Evolutionary conservation across 2,888 invertebrate genomes (phyloP).

Genomic region (Leptothorax acervorum): DNA sequence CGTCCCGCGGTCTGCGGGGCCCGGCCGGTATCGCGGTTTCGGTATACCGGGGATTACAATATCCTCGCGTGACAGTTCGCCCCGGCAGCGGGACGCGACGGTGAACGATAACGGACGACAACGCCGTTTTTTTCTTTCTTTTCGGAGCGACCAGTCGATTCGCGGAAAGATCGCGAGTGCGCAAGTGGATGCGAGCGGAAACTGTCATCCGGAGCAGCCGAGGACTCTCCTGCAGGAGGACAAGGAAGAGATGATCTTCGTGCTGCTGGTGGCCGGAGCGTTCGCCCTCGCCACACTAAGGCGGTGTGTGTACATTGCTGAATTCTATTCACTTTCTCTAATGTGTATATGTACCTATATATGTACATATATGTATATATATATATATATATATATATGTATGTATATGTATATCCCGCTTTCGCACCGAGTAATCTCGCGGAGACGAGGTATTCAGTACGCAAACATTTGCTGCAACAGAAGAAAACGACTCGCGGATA

Average conservation of each 20-base stretch:
- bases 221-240: slow-evolving; percentile 81
- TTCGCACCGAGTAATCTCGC: slow-evolving; percentile 34
- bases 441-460: slow-evolving; percentile 27
- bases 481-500: slow-evolving; percentile 41
- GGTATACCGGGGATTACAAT: background rate
- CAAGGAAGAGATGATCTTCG: slow-evolving; percentile 84
- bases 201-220: slow-evolving; percentile 77
- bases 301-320: slow-evolving; percentile 86
- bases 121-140: background rate
- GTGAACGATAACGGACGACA: slow-evolving; percentile 19
- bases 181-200: slow-evolving; percentile 80
- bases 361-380: background rate
- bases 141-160: slow-evolving; percentile 25
- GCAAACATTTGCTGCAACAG: slow-evolving; percentile 39
- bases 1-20: background rate
- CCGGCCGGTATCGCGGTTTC: background rate
- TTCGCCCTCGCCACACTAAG: slow-evolving; percentile 85
- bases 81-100: slow-evolving; percentile 1
- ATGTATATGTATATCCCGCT: background rate
- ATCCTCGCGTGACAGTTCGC: slow-evolving; percentile 29
- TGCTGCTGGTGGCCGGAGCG: slow-evolving; percentile 85
- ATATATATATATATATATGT: background rate
- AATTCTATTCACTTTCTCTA: slow-evolving; percentile 78
- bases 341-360: slow-evolving; percentile 31
- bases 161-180: slow-evolving; percentile 70